phyloP scores from a whole-genome alignment of 1,140 invertebrate genomes.

The Pentalonia nigronervosa region DNA sequence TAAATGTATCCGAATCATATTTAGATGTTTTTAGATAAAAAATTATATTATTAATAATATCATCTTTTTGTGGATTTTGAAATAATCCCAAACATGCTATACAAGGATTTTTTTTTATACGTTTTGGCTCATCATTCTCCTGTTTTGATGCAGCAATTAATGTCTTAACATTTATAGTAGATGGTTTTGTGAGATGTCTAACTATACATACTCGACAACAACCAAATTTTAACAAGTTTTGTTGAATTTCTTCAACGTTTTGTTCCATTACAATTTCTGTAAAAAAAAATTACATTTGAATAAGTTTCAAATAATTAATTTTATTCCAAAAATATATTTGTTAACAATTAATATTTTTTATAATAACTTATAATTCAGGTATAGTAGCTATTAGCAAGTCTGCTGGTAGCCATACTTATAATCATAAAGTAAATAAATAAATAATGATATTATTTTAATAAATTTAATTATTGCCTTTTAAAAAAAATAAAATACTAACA shows the following conservation, averaged over 20 bases:
- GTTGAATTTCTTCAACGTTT: conserved; percentile 49
- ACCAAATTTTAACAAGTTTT: conserved; percentile 54
- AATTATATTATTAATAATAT: conserved; percentile 65
- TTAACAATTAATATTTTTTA: no score
- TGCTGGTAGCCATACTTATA: no score
- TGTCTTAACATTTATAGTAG: conserved; percentile 1
- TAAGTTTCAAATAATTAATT: not conserved
- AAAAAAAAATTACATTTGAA: conserved; percentile 23
- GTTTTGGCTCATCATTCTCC: conserved; percentile 61
- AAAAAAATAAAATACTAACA: not conserved
- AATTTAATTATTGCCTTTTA: no score
- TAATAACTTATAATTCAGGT: not conserved
- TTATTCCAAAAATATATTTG: not conserved
- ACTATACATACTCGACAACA: conserved; percentile 54
- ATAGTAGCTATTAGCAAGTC: no score
- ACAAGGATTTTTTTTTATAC: conserved; percentile 66
- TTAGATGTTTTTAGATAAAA: conserved; percentile 62
- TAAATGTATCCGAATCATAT: conserved; percentile 66
- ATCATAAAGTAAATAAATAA: no score
- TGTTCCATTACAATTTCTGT: conserved; percentile 37
- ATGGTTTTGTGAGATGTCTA: conserved; percentile 38
- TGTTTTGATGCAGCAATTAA: conserved; percentile 33
- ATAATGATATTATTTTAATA: no score
- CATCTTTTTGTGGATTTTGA: conserved; percentile 66
- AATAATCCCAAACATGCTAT: conserved; percentile 72